Percentiles rank a stretch among this genome's conserved stretches.
Evolutionary conservation across 2,113 vertebrate species (phyloP).

Genomic region (Balaenoptera acutorostrata): DNA sequence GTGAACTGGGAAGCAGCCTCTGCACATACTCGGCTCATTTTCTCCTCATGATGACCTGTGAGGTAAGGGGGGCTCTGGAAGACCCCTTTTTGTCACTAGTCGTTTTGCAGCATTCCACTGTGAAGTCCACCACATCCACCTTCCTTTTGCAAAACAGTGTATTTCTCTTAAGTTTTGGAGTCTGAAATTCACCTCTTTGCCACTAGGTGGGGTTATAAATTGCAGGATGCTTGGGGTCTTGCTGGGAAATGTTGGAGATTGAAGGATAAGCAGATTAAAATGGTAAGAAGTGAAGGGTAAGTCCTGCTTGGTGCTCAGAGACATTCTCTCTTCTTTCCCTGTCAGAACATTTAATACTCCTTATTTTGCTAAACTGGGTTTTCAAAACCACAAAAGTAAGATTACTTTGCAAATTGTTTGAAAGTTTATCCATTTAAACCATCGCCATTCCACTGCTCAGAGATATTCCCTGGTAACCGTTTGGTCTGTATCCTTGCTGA

Average conservation of each 20-base stretch:
- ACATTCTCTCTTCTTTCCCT: neutral
- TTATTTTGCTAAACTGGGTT: neutral
- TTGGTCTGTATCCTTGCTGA: neutral
- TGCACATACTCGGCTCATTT: neutral
- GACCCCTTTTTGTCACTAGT: neutral
- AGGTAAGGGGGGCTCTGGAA: neutral
- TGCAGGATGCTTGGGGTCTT: neutral
- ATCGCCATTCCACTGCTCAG: neutral
- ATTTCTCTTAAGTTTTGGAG: neutral
- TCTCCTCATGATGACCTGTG: neutral
- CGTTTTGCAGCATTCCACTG: neutral
- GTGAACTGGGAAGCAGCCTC: neutral
- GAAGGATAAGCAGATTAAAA: neutral
- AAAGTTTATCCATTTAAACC: neutral
- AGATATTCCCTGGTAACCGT: neutral
- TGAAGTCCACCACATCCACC: neutral
- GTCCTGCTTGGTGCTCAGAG: neutral
- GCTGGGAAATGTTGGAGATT: neutral
- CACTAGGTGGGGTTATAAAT: constrained; percentile 38
- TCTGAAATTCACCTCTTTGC: neutral
- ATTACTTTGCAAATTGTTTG: neutral
- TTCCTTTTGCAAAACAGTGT: neutral
- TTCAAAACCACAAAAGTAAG: neutral
- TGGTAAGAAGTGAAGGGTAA: neutral
- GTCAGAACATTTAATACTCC: neutral